Conservation (phyloP, 2,113 vertebrate genomes). For the Edolisoma coerulescens region DNA sequence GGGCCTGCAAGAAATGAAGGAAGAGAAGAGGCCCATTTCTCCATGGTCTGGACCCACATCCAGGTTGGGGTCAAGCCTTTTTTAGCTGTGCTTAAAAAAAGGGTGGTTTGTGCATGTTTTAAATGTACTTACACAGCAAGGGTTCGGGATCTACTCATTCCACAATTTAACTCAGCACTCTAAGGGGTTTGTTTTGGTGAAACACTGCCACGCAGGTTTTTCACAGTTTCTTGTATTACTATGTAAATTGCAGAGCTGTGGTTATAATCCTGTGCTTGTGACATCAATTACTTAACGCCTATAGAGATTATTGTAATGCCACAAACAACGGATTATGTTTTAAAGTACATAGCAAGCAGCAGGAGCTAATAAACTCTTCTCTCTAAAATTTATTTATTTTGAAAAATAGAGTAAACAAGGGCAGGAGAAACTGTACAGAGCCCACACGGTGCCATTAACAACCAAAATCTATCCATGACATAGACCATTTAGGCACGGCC, state of each 20-base stretch:
- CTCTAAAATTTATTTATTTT: slow-evolving; percentile 29
- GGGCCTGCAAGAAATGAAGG: background rate
- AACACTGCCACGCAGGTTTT: slow-evolving; percentile 7
- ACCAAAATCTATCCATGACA: background rate
- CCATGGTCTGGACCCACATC: no score
- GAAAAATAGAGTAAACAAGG: slow-evolving; percentile 22
- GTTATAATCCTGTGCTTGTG: slow-evolving; percentile 50
- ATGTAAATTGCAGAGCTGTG: slow-evolving; percentile 46
- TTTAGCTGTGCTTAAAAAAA: background rate
- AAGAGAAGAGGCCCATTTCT: background rate
- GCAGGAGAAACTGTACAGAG: background rate
- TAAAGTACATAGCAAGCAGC: slow-evolving; percentile 30
- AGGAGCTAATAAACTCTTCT: slow-evolving; percentile 50
- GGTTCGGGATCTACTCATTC: background rate
- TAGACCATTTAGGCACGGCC: background rate
- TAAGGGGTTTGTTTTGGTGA: slow-evolving; percentile 36
- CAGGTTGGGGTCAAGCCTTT: background rate
- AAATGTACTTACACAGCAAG: background rate
- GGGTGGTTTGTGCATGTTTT: background rate
- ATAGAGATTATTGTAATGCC: slow-evolving; percentile 47
- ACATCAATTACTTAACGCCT: slow-evolving; percentile 57
- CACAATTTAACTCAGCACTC: background rate
- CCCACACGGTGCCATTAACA: slow-evolving; percentile 2
- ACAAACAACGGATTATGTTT: slow-evolving; percentile 39
- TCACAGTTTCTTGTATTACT: slow-evolving; percentile 36